Evolutionary conservation across 35 echinoderm and acorn worm species (phyloP).

Genomic region (Apostichopus californicus): DNA sequence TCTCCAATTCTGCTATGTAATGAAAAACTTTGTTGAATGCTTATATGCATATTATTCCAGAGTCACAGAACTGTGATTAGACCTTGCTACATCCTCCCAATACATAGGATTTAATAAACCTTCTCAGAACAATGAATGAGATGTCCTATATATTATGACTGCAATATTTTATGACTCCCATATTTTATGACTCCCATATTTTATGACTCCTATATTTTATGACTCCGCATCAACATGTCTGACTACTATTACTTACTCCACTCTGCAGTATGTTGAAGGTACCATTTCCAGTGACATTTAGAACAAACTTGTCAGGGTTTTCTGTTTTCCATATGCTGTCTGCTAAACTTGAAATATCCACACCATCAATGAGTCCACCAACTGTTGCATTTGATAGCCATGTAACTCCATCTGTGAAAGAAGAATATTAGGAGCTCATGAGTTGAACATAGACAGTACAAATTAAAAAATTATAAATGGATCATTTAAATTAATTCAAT

Average conservation of each 20-base stretch:
- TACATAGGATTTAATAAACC: too few species aligned
- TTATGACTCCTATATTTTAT: not conserved
- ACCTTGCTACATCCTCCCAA: too few species aligned
- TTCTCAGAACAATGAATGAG: too few species aligned
- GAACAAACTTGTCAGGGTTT: not conserved
- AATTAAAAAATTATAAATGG: too few species aligned
- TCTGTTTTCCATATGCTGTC: constrained; percentile 16
- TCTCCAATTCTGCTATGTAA: too few species aligned
- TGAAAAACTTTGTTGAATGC: too few species aligned
- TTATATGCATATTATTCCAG: too few species aligned
- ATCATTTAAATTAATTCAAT: too few species aligned
- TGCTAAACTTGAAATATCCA: constrained; percentile 32
- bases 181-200: not conserved
- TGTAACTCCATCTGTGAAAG: constrained; percentile 25
- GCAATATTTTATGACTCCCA: too few species aligned
- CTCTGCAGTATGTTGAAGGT: constrained; percentile 49
- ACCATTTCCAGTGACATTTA: constrained; percentile 46
- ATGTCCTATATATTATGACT: not conserved
- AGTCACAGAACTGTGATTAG: too few species aligned
- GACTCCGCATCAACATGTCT: not conserved
- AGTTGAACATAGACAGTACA: too few species aligned
- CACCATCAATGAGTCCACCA: constrained; percentile 49
- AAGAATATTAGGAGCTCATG: not conserved
- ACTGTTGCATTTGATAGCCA: constrained; percentile 1
- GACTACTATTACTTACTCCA: not conserved